A percentile compares a stretch with the other conserved stretches of the same genome.
phyloP scores from a whole-genome alignment of 2,113 vertebrate species.

The cattle (Bos taurus) region DNA sequence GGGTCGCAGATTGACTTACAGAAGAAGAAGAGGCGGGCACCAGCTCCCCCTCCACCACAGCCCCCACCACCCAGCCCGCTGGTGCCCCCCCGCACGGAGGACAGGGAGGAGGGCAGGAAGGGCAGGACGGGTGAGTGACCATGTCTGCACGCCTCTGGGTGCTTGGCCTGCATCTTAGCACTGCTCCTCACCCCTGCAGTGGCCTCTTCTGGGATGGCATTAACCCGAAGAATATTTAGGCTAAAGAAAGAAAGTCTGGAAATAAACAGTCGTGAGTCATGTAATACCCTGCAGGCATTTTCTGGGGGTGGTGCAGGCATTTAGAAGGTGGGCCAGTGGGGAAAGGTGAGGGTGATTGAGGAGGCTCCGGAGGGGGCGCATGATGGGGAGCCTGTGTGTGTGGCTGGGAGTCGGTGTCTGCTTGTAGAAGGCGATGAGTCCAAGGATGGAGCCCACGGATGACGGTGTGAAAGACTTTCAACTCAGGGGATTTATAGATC shows the following conservation, averaged over 20 bases:
- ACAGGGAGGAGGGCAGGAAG: constrained; percentile 88
- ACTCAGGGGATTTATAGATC: neutral
- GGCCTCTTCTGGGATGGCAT: neutral
- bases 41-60: constrained; percentile 84
- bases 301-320: neutral
- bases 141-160: constrained; percentile 34
- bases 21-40: constrained; percentile 93
- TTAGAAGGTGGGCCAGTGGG: neutral
- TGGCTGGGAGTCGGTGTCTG: neutral
- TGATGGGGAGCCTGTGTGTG: neutral
- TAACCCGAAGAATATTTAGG: neutral
- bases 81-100: constrained; percentile 84
- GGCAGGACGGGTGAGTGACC: constrained; percentile 88
- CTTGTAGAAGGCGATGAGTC: neutral
- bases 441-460: accelerated
- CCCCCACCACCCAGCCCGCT: constrained; percentile 82
- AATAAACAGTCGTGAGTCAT: neutral
- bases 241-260: constrained; percentile 73
- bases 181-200: constrained; percentile 20
- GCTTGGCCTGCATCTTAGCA: neutral
- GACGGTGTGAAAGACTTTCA: neutral
- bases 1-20: constrained; percentile 82
- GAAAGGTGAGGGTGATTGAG: accelerated
- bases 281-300: neutral
- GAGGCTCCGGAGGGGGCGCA: neutral